Evolutionary conservation across 2,888 invertebrate genomes (phyloP), one percentile per base, ranked within the genome.

Genomic region (Cryptocephalus primarius): DNA sequence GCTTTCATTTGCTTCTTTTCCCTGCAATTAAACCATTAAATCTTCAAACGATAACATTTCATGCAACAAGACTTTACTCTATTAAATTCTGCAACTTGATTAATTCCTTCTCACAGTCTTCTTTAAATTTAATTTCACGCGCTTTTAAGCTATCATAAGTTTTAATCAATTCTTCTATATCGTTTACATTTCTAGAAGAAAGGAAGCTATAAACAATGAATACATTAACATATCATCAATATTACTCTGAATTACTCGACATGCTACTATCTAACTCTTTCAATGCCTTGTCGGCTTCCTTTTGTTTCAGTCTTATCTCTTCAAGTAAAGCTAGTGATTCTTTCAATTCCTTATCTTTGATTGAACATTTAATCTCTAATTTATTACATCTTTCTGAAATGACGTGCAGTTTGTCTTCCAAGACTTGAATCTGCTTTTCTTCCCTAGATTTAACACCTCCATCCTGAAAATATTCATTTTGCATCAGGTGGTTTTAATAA

Each of bases 51-150:
- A 22, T 6, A 6, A 22, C 3, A 22, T 22, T 22, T 22, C 2
- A 22, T 22, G 22, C 2, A 22, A 22, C 6, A 6, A 22, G 22
- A 6, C 22, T 63, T 59, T 56, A 66, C 66, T 71, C 64, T 40
- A 76, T 69, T 49, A 71, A 63, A 46, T 64, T 65, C 32, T 53
- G 50, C 32, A 55, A 39, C 33, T 46, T 45, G 10, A 46, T 73
- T 49, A 83, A 67, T 66, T 85, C 82, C 32, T 71, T 73, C 58
- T 82, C 82, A 63, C 88, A 89, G 47, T 82, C 78, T 50, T 84
- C 83, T 52, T 83, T 82, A 60, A 87, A 88, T 57, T 82, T 77
- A 31, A 75, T 72, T 63, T 88, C 88, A 63, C 85, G 80, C 51
- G 78, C 76, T 63, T 83, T 85, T 11, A 88, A 66, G 54, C 75